Conservation (phyloP, 2,888 invertebrate genomes). For the Pyralis farinalis region DNA sequence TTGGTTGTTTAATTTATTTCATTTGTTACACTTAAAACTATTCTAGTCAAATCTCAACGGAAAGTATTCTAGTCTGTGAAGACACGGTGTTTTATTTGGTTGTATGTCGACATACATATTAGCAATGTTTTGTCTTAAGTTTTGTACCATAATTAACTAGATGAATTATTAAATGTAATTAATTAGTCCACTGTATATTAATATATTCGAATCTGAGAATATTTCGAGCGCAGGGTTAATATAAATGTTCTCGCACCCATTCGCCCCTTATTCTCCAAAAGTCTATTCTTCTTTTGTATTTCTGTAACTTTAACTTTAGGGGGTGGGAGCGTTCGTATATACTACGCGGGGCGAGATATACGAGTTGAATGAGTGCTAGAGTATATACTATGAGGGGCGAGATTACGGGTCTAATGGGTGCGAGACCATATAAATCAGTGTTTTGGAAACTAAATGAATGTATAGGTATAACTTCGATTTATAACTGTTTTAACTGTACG, state of each 20-base stretch:
- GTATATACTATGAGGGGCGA: too few species aligned
- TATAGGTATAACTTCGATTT: slow-evolving; percentile 28
- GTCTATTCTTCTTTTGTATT: too few species aligned
- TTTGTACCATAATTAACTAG: slow-evolving; percentile 42
- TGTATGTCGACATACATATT: slow-evolving; percentile 25
- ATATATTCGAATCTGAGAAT: slow-evolving; percentile 34
- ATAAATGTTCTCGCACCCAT: too few species aligned
- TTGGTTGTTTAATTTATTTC: slow-evolving; percentile 47
- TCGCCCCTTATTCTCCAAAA: too few species aligned
- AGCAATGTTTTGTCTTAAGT: slow-evolving; percentile 32
- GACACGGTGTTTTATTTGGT: slow-evolving; percentile 11
- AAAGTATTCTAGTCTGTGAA: slow-evolving; percentile 39
- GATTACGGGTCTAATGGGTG: too few species aligned
- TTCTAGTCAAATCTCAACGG: slow-evolving; percentile 46
- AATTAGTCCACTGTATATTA: slow-evolving; percentile 32
- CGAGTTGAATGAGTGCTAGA: too few species aligned
- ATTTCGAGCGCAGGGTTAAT: slow-evolving; percentile 44
- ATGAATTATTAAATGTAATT: slow-evolving; percentile 34
- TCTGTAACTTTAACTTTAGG: too few species aligned
- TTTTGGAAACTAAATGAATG: slow-evolving; percentile 25
- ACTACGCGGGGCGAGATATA: too few species aligned
- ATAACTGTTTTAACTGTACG: slow-evolving; percentile 25
- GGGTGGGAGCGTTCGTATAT: too few species aligned
- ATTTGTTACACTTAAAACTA: slow-evolving; percentile 40
- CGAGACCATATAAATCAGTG: slow-evolving; percentile 30